Percentiles rank a stretch among this genome's conserved stretches.
Conservation (phyloP, 2,888 invertebrate species). For the Nomada ruficornis region DNA sequence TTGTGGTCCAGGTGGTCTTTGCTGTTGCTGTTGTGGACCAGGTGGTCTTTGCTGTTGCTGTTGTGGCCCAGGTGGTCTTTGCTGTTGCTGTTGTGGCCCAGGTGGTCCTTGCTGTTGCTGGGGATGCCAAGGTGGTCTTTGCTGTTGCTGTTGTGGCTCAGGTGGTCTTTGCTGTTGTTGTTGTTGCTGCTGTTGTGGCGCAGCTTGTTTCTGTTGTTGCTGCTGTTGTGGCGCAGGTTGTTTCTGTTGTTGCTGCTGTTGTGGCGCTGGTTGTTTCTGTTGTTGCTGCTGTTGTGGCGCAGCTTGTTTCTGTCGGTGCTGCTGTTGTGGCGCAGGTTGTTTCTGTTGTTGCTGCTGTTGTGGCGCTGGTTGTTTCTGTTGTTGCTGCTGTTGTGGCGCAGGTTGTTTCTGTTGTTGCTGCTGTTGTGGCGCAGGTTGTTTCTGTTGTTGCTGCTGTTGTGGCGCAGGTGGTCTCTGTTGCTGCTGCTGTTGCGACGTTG, state of each 20-base stretch:
- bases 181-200: too few relatives aligned
- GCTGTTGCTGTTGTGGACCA: slow-evolving; percentile 1
- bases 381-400: slow-evolving; percentile 12
- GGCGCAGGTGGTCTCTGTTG: not conserved
- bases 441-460: not conserved
- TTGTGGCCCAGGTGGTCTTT: slow-evolving; percentile 20
- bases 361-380: slow-evolving; percentile 7
- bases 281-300: slow-evolving; percentile 21
- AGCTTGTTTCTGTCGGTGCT: slow-evolving; percentile 5
- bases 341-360: slow-evolving; percentile 18
- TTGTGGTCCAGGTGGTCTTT: not conserved
- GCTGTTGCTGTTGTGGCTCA: not conserved
- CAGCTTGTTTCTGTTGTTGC: too few relatives aligned
- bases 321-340: slow-evolving; percentile 6
- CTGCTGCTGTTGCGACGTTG: not conserved
- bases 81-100: slow-evolving; percentile 23
- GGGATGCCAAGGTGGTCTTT: slow-evolving; percentile 7
- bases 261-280: slow-evolving; percentile 6
- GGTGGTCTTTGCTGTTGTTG: slow-evolving; percentile 15
- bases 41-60: slow-evolving; percentile 32
- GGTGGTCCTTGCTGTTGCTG: slow-evolving; percentile 5
- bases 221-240: not conserved
- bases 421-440: not conserved
- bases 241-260: not conserved
- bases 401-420: slow-evolving; percentile 31